Evolutionary conservation across 2,113 vertebrate genomes (phyloP).

Genomic region (Grantiella picta): DNA sequence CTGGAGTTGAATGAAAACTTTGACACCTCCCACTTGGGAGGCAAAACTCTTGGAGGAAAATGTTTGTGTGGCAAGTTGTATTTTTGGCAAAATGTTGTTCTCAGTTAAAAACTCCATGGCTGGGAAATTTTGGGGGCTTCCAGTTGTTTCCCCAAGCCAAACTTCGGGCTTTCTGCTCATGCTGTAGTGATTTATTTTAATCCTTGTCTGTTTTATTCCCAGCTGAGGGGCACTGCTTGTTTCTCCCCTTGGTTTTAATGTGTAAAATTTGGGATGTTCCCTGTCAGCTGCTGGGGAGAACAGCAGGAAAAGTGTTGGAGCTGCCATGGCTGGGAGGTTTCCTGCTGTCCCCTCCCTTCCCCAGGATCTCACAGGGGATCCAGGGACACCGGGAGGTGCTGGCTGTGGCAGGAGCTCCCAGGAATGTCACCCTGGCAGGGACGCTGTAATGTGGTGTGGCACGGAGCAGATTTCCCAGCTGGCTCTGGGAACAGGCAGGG

Average conservation of each 20-base stretch:
- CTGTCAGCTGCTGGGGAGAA: background rate
- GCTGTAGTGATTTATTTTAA: background rate
- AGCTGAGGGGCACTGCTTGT: background rate
- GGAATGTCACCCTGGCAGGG: background rate
- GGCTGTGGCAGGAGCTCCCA: background rate
- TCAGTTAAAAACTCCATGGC: background rate
- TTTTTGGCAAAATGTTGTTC: background rate
- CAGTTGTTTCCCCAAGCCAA: background rate
- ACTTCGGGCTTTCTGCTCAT: background rate
- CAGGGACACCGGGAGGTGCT: background rate
- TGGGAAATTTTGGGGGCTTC: background rate
- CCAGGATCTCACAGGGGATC: accelerated
- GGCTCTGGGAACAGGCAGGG: background rate
- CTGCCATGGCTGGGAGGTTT: background rate
- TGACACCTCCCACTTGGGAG: background rate
- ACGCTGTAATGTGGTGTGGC: background rate
- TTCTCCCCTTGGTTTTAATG: background rate
- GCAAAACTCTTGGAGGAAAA: background rate
- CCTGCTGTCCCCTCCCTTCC: background rate
- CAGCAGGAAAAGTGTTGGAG: background rate
- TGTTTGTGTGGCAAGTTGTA: background rate
- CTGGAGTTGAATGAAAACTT: background rate
- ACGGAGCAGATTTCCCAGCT: background rate
- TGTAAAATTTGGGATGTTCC: background rate
- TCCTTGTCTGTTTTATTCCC: background rate